Conservation (phyloP, 2,797 vertebrate species). For the Todus mexicanus region DNA sequence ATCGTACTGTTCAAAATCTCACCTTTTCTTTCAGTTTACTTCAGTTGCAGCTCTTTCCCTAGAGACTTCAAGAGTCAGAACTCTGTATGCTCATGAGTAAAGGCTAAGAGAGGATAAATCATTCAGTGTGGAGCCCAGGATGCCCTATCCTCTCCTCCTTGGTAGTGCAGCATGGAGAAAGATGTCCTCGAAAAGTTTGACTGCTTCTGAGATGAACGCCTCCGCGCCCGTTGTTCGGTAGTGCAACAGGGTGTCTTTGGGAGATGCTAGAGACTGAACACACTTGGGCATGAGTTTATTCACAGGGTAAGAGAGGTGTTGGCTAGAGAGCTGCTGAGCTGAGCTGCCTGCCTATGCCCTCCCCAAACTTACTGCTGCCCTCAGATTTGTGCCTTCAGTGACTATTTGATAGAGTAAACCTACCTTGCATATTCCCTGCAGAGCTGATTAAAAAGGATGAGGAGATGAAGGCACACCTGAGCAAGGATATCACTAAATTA, state of each 20-base stretch:
- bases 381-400: neutral
- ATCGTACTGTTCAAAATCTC: neutral
- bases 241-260: neutral
- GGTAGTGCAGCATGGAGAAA: neutral
- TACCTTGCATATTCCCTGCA: neutral
- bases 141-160: neutral
- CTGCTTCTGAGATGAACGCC: neutral
- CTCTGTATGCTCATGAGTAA: accelerated
- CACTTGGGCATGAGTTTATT: neutral
- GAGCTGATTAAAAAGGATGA: conserved; percentile 10
- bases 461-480: neutral
- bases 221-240: accelerated
- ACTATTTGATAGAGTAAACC: neutral
- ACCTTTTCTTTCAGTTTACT: neutral
- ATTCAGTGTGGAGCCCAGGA: neutral
- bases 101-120: neutral
- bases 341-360: neutral
- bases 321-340: neutral
- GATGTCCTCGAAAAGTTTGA: neutral
- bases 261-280: neutral
- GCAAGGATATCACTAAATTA: neutral
- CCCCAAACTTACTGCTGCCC: neutral
- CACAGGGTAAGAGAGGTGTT: neutral
- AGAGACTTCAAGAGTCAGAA: neutral
- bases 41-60: neutral